phyloP scores from a whole-genome alignment of 2,797 vertebrate genomes.

The Neostethus bicornis region DNA sequence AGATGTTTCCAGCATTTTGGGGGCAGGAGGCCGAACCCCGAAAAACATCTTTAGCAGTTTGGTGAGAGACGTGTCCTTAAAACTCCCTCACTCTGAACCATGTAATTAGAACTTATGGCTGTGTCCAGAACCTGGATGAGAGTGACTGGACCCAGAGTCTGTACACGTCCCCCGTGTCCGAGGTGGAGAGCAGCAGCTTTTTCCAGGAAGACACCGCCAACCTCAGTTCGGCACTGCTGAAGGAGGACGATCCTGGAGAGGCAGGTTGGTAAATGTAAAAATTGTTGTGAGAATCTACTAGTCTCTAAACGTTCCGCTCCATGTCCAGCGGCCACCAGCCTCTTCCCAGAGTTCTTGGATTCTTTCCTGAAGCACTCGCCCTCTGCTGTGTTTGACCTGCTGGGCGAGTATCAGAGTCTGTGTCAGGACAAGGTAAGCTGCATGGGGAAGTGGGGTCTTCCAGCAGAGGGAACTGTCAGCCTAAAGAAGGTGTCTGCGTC shows the following conservation, averaged over 20 bases:
- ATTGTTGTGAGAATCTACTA: neutral
- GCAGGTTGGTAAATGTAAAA: constrained; percentile 77
- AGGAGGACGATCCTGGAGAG: constrained; percentile 96
- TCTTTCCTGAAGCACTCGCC: constrained; percentile 90
- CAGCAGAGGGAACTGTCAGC: neutral
- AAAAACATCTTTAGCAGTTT: constrained; percentile 52
- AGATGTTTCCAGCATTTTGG: constrained; percentile 86
- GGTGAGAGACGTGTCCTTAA: constrained; percentile 37
- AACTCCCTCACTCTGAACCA: neutral
- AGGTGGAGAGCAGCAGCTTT: constrained; percentile 78
- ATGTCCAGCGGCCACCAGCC: constrained; percentile 86
- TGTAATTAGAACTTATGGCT: neutral
- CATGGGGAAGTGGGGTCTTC: too few relatives aligned
- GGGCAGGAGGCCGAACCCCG: constrained; percentile 81
- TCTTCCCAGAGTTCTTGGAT: constrained; percentile 91
- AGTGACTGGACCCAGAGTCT: constrained; percentile 86
- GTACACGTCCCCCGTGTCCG: constrained; percentile 77
- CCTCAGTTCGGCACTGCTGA: constrained; percentile 87
- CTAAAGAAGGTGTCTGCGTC: neutral
- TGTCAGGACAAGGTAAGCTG: constrained; percentile 84
- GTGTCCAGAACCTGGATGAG: constrained; percentile 84
- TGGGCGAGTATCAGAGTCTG: constrained; percentile 90
- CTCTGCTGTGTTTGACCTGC: constrained; percentile 90
- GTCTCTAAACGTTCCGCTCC: neutral
- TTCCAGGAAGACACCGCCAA: constrained; percentile 86